Conservation (phyloP, 1,140 invertebrate genomes). For the Xylocopa sonorina region DNA sequence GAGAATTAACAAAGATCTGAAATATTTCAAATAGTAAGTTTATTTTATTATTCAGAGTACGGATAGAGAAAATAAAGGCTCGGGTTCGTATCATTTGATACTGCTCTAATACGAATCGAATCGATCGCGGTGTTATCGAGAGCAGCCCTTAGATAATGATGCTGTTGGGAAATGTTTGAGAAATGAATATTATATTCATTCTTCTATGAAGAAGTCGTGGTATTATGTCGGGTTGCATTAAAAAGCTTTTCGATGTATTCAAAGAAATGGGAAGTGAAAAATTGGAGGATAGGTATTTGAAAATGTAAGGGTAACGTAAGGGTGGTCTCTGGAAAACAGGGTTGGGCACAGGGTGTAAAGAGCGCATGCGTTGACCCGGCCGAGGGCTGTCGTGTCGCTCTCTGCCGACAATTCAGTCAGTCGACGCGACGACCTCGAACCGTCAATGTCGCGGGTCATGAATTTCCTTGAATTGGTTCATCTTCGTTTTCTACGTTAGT, state of each 20-base stretch:
- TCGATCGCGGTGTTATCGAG: constrained; percentile 20
- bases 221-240: too few relatives aligned
- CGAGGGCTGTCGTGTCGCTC: constrained; percentile 75
- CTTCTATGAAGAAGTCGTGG: too few relatives aligned
- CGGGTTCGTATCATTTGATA: constrained; percentile 1
- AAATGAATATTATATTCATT: too few relatives aligned
- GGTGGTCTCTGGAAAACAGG: constrained; percentile 67
- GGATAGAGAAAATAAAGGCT: neutral
- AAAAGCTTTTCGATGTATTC: neutral
- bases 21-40: constrained; percentile 13
- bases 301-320: constrained; percentile 8
- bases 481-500: neutral
- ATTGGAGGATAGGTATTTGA: neutral
- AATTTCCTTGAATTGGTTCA: constrained; percentile 12
- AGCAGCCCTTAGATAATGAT: too few relatives aligned
- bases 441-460: constrained; percentile 57
- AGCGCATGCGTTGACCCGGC: constrained; percentile 77
- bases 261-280: neutral
- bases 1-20: too few relatives aligned
- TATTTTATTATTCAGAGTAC: too few relatives aligned
- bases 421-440: constrained; percentile 73
- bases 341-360: constrained; percentile 67
- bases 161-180: too few relatives aligned
- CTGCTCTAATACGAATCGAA: neutral
- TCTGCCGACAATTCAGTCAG: constrained; percentile 62